Base-by-base conservation (phyloP, 1,140 invertebrate species). In the Drosophila sechellia region DNA sequence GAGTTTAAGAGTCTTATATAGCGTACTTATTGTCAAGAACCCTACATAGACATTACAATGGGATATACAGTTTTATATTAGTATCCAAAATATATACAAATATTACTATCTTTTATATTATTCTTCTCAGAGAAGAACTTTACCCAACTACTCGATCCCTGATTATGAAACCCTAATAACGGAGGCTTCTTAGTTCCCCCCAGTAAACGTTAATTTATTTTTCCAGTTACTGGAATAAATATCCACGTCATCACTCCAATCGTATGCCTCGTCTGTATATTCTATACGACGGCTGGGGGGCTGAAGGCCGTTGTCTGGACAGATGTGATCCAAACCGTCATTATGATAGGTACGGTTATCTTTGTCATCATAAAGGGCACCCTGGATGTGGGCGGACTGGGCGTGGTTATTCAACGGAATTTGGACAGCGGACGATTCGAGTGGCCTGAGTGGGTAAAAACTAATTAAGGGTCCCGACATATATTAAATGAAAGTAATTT, bases 281-380 rank as follows among this genome's bases (percentile, higher is more conserved):
- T 81, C 56, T 81, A 86, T 46, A 90, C 76, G 3, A 83, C 85
- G 13, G 80, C 60, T 96, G 97, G 98, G 81, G 98, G 98, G 25
- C 94, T 99, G 58, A 97, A 97, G 93, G 97, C 97, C 5, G 98
- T 98, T 1, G 96, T 99, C 50, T 97, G 97, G 97, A 98, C 98
- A 0, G 98, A 99, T 93, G 95, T 97, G 4, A 96, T 98, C 75
- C 98, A 98, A 93, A 94, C 95, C 5, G 93, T 96, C 1, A 94
- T 98, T 2, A 98, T 98, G 96, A 95, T 97, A 58, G 95, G 95
- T 1, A 96, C 97, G 2, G 95, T 98, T 93, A 84, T 98, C 2
- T 93, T 97, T 39, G 95, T 98, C 3, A 93, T 96, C 0, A 92
- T 97, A 12, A 97, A 97, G 92, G 97, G 97, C 3, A 96, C 96